A percentile compares a stretch with the other conserved stretches of the same genome.
phyloP scores from a whole-genome alignment of 2,113 vertebrate genomes.

The Grus americana region DNA sequence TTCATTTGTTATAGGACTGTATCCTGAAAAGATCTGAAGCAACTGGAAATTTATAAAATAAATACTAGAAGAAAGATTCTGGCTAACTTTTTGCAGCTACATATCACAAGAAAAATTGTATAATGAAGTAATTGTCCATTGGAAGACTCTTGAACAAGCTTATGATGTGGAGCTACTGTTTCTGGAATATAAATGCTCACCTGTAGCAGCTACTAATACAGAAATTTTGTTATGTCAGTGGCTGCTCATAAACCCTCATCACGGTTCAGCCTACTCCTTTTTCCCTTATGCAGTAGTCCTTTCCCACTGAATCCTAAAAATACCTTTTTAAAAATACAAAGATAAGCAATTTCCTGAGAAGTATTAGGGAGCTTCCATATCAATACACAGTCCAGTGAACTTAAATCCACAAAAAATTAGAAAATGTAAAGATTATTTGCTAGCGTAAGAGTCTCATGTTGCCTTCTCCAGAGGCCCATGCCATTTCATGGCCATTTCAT shows the following conservation, averaged over 20 bases:
- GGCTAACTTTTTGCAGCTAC: neutral
- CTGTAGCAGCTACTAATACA: neutral
- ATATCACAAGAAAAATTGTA: neutral
- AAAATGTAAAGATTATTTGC: neutral
- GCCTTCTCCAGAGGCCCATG: neutral
- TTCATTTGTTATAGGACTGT: neutral
- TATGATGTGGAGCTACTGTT: neutral
- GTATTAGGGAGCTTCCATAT: neutral
- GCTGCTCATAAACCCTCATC: neutral
- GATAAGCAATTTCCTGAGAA: neutral
- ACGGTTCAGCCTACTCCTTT: neutral
- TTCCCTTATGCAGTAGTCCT: neutral
- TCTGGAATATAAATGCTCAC: neutral
- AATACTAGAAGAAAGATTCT: neutral
- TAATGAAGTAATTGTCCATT: neutral
- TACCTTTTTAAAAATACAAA: neutral
- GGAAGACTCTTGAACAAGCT: neutral
- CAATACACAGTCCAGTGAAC: neutral
- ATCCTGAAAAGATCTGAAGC: neutral
- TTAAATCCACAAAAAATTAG: neutral
- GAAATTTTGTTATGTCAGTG: neutral
- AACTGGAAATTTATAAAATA: neutral
- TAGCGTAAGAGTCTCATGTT: neutral
- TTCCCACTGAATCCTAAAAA: neutral
- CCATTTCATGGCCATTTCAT: neutral